These are phyloP conservation scores for Aegithalos caudatus DNA, from an alignment of 2,113 vertebrate species.

Conservation along the genomic window DNA sequence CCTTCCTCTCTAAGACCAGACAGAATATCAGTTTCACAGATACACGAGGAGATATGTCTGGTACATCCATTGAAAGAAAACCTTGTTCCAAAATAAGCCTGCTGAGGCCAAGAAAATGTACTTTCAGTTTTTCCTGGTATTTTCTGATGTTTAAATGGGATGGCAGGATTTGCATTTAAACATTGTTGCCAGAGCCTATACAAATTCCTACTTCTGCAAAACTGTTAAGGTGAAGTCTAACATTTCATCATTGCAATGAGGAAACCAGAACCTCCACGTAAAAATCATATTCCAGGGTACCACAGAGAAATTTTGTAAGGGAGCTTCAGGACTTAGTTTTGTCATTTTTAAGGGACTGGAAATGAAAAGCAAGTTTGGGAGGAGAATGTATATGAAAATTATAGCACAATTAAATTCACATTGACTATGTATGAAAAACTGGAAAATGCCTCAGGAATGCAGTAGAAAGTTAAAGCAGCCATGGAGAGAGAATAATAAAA, in stretches of 20 bases:
- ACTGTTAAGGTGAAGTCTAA: neutral
- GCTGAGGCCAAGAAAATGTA: slow-evolving; percentile 15
- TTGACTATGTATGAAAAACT: neutral
- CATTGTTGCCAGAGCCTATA: neutral
- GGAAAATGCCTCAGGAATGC: neutral
- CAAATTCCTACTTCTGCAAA: neutral
- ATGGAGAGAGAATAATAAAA: neutral
- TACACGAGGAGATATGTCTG: neutral
- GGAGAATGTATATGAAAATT: neutral
- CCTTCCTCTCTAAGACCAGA: neutral
- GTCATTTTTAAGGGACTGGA: neutral
- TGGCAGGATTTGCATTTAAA: neutral
- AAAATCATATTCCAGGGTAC: neutral
- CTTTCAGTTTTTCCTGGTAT: slow-evolving; percentile 42
- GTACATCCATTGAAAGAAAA: slow-evolving; percentile 3
- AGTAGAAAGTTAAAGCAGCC: neutral
- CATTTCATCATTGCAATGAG: neutral
- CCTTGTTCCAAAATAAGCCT: neutral
- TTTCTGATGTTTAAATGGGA: slow-evolving; percentile 10
- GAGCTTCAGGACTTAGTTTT: neutral
- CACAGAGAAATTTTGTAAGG: neutral
- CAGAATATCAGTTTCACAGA: neutral
- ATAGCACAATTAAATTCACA: neutral
- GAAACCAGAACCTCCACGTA: neutral
- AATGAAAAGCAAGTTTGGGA: neutral